Evolutionary conservation across 1,140 invertebrate genomes (phyloP), one percentile per base, ranked within the genome.

Genomic region (Ctenoplectra terminalis): DNA sequence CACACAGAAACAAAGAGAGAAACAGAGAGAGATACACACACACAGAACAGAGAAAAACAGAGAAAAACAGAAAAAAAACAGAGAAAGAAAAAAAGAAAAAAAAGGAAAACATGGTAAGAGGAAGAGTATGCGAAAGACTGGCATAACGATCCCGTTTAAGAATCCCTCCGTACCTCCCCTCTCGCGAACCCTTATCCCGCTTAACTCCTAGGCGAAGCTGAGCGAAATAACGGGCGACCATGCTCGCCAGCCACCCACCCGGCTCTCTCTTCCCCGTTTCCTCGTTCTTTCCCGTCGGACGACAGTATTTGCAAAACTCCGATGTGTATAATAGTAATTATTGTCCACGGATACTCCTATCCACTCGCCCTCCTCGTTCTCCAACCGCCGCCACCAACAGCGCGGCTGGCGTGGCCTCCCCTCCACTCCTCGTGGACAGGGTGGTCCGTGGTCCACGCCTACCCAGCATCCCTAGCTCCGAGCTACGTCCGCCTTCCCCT

Each of bases 61-160:
- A n/a, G n/a, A n/a, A n/a, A n/a, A 86, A 64, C 76, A 79, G 69
- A 87, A 73, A 75, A 71, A 31, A 31, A 66, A 63, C 23, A 17
- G n/a, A 56, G 26, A 15, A 6, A 1, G 58, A 70, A 69, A 67
- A 84, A 67, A 75, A 78, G 82, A 64, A 85, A n/a, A n/a, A n/a
- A n/a, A n/a, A n/a, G n/a, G n/a, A n/a, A n/a, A n/a, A n/a, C n/a
- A n/a, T n/a, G n/a, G n/a, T n/a, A n/a, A n/a, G n/a, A n/a, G n/a
- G n/a, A 79, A 90, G 86, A 90, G 76, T 89, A 89, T 84, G 76
- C 54, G 90, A 92, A 83, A 90, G 87, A 91, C 87, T 92, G 88
- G 90, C 88, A 91, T 93, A 93, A 93, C 92, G 91, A 93, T 93
- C 91, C 91, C 91, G 90, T 93, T 92, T 93, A 93, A 93, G 91